These are phyloP conservation scores for Agrochola circellaris DNA, from an alignment of 2,888 invertebrate genomes.

Conservation along the genomic window DNA sequence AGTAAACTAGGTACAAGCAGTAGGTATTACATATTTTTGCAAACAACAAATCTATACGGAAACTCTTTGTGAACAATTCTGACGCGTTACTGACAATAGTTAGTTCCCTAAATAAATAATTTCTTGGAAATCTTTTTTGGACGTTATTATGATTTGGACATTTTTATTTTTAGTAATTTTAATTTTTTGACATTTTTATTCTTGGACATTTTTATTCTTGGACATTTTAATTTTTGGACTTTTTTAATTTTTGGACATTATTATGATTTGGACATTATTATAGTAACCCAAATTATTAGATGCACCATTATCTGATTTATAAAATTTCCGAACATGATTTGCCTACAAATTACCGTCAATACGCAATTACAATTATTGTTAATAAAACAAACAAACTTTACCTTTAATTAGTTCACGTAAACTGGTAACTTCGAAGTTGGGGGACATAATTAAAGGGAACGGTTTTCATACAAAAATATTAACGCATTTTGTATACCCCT, in stretches of 20 bases:
- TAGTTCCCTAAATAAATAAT: no score
- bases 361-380: constrained; percentile 50
- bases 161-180: no score
- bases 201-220: no score
- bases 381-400: constrained; percentile 58
- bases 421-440: constrained; percentile 14
- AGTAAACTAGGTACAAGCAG: background rate
- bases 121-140: no score
- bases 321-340: constrained; percentile 23
- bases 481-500: constrained; percentile 12
- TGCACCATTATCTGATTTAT: background rate
- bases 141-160: no score
- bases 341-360: constrained; percentile 43
- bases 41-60: no score
- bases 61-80: no score
- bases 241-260: no score
- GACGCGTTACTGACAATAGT: no score
- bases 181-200: no score
- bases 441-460: constrained; percentile 44
- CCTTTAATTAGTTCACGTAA: constrained; percentile 48
- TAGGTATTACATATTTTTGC: background rate
- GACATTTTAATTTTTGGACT: no score
- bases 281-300: background rate
- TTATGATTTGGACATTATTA: no score
- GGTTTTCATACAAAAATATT: constrained; percentile 45